Evolutionary conservation across 2,797 vertebrate genomes (phyloP), one percentile per base, ranked within the genome.

Genomic region (Chanos chanos): DNA sequence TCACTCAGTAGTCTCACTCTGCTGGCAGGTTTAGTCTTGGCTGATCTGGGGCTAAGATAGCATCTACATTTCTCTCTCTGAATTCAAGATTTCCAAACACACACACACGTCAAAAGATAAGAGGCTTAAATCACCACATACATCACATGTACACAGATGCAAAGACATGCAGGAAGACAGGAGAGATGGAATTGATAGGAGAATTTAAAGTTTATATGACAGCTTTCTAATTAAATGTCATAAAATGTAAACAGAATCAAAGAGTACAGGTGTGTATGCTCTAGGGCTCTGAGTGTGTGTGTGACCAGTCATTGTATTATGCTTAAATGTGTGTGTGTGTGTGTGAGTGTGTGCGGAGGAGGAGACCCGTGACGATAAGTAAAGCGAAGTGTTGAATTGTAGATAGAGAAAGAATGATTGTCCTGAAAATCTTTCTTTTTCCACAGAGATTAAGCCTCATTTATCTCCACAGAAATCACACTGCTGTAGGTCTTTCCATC

Each of bases 71-170:
- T n/a, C n/a, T 30, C 51, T 30, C 18, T 40, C 24, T 24, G 40
- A n/a, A 22, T 8, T 19, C 7, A n/a, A 9, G 13, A 16, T 48
- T 27, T 33, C 28, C 13, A 24, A 55, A n/a, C n/a, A 40, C 19
- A 15, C 36, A 48, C 52, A 39, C 22, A 39, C 61, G 27, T 48
- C 24, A 49, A 12, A 43, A 31, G 24, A 34, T 40, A 40, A 33
- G 62, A 64, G 25, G 52, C 28, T 49, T 55, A 57, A 2, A 47
- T 61, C 22, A 1, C 21, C 30, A 24, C 36, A 30, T 21, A 39
- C 36, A 16, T 39, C 36, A 39, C 36, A 15, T 37, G 7, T 37
- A 18, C 5, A 40, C 37, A 39, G 37, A 40, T 13, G 37, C 52
- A 41, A 36, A 37, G 12, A 30, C 6, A 25, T 4, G 1, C 30